A percentile compares a stretch with the other conserved stretches of the same genome.
Conservation (phyloP, 2,797 vertebrate species). For the Myripristis jacobus region DNA sequence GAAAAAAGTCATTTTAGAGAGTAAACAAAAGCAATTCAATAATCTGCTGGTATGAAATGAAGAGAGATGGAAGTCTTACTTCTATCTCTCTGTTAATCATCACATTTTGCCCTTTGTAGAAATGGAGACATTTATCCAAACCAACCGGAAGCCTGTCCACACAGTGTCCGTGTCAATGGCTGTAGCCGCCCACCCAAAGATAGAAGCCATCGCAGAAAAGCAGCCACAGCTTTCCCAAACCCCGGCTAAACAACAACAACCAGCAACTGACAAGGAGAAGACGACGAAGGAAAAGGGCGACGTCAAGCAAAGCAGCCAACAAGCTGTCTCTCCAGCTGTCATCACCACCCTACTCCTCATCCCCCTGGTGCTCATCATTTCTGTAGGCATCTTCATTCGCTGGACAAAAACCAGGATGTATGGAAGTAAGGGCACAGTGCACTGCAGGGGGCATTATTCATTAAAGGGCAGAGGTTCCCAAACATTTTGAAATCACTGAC, state of each 20-base stretch:
- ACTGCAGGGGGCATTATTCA: no score
- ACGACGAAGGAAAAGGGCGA: conserved; percentile 79
- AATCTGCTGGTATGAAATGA: no score
- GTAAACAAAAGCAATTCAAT: no score
- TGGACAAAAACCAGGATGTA: conserved; percentile 91
- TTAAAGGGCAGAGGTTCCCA: no score
- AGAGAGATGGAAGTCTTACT: no score
- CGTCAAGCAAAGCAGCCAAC: conserved; percentile 67
- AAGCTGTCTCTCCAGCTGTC: conserved; percentile 84
- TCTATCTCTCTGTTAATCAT: neutral
- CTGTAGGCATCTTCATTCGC: conserved; percentile 88
- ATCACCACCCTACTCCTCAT: conserved; percentile 92
- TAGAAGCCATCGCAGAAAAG: conserved; percentile 58
- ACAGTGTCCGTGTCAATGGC: conserved; percentile 66
- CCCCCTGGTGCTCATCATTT: conserved; percentile 88
- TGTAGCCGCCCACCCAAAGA: conserved; percentile 42
- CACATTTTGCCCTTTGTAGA: conserved; percentile 80
- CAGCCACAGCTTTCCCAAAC: conserved; percentile 70
- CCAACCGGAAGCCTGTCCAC: conserved; percentile 83
- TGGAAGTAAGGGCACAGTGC: conserved; percentile 76
- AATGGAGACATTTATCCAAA: conserved; percentile 87
- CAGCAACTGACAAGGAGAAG: conserved; percentile 33
- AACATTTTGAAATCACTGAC: no score
- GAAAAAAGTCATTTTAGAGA: no score
- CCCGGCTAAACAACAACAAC: conserved; percentile 11